These are phyloP conservation scores for Stegophylla sp. DNA, from an alignment of 2,888 invertebrate species.

Conservation along the genomic window DNA sequence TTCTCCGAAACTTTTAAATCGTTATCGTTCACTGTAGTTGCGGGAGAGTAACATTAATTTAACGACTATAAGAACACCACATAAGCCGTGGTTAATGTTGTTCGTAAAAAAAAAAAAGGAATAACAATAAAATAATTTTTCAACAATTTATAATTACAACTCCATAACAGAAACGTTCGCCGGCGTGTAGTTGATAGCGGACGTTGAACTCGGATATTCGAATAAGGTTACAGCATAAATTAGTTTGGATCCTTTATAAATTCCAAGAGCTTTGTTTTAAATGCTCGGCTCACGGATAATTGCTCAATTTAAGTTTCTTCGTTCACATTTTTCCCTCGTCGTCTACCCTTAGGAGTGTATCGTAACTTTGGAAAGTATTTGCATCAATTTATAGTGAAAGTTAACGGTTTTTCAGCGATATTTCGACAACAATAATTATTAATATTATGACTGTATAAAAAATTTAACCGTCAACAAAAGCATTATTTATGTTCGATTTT, in stretches of 20 bases:
- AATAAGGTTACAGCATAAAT: slow-evolving; percentile 11
- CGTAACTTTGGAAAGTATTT: background rate
- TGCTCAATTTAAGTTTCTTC: background rate
- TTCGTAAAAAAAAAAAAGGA: slow-evolving; percentile 11
- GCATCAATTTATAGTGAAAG: background rate
- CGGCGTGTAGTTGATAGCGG: background rate
- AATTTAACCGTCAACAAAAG: too few species aligned
- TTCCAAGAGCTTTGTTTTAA: slow-evolving; percentile 22
- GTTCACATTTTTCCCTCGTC: background rate
- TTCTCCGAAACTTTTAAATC: background rate
- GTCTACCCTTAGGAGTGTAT: background rate
- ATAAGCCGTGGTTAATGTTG: background rate
- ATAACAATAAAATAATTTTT: background rate
- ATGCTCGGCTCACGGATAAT: background rate
- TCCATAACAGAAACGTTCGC: slow-evolving; percentile 12
- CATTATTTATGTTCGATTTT: too few species aligned
- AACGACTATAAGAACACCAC: background rate
- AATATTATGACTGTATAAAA: background rate
- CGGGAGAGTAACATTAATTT: background rate
- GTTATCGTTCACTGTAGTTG: background rate
- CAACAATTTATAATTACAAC: slow-evolving; percentile 27
- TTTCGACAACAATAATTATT: background rate
- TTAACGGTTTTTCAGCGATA: background rate
- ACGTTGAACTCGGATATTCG: slow-evolving; percentile 32
- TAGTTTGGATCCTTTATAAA: slow-evolving; percentile 7